Evolutionary conservation across 1,140 invertebrate species (phyloP).

Genomic region (Anoplophora glabripennis): DNA sequence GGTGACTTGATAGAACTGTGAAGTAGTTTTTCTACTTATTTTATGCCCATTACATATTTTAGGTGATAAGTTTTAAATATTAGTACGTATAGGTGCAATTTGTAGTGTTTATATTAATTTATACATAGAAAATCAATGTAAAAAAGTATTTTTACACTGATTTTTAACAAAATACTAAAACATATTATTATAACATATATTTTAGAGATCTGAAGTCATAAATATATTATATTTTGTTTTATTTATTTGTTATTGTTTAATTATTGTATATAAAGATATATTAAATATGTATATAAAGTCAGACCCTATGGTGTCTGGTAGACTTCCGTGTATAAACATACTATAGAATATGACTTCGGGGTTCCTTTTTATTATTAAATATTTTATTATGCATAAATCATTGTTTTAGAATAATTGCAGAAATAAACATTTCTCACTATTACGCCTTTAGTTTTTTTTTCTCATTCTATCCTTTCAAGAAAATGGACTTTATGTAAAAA

Average conservation of each 20-base stretch:
- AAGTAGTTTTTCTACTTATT: conserved; percentile 11
- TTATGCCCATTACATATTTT: conserved; percentile 19
- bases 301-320: conserved; percentile 45
- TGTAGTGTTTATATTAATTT: conserved; percentile 9
- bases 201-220: conserved; percentile 33
- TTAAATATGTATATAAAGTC: conserved; percentile 39
- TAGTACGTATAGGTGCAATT: conserved; percentile 23
- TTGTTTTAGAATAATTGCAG: conserved; percentile 44
- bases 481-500: too few species aligned
- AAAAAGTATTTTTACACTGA: conserved; percentile 16
- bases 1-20: conserved; percentile 1
- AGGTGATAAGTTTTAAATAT: conserved; percentile 24
- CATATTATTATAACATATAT: neutral
- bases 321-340: conserved; percentile 27
- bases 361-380: conserved; percentile 42
- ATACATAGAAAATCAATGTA: conserved; percentile 5
- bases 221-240: conserved; percentile 28
- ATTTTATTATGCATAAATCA: conserved; percentile 45
- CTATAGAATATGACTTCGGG: conserved; percentile 42
- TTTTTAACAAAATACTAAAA: neutral
- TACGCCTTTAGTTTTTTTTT: neutral
- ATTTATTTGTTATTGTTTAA: conserved; percentile 40
- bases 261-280: conserved; percentile 44
- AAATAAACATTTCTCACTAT: conserved; percentile 47
- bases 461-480: too few species aligned